Percentiles rank a stretch among this genome's conserved stretches.
Evolutionary conservation across 2,888 invertebrate species (phyloP).

Genomic region (Tenthredo livida): DNA sequence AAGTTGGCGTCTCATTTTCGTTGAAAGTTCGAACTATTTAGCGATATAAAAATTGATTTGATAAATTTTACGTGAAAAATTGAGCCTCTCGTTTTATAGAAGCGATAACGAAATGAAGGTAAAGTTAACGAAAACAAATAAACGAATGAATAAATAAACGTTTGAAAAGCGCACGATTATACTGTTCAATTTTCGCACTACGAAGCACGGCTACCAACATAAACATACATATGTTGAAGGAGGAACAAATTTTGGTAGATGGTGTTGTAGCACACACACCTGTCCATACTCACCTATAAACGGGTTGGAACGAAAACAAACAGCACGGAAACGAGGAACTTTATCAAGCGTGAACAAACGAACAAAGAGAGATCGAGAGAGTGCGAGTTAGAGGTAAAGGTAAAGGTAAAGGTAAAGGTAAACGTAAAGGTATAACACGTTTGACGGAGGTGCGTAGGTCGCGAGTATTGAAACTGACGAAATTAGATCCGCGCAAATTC

Average conservation of each 20-base stretch:
- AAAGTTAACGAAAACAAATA: not conserved
- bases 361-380: not conserved
- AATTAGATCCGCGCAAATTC: slow-evolving; percentile 53
- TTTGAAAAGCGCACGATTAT: not conserved
- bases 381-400: not conserved
- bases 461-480: slow-evolving; percentile 44
- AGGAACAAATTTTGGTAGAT: not conserved
- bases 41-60: no score
- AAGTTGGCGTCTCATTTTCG: no score
- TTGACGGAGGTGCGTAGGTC: slow-evolving; percentile 1
- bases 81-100: not conserved
- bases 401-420: not conserved
- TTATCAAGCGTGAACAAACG: slow-evolving; percentile 26
- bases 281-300: not conserved
- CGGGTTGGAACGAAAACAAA: not conserved
- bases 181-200: not conserved
- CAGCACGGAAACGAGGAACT: slow-evolving; percentile 10
- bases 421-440: not conserved
- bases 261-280: not conserved
- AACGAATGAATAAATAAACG: not conserved
- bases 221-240: not conserved
- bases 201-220: not conserved
- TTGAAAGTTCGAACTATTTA: no score
- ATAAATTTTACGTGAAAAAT: not conserved
- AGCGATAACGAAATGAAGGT: not conserved